Percentiles rank a stretch among this genome's conserved stretches.
Evolutionary conservation across 2,888 invertebrate genomes (phyloP).

Genomic region (Idaea biselata): DNA sequence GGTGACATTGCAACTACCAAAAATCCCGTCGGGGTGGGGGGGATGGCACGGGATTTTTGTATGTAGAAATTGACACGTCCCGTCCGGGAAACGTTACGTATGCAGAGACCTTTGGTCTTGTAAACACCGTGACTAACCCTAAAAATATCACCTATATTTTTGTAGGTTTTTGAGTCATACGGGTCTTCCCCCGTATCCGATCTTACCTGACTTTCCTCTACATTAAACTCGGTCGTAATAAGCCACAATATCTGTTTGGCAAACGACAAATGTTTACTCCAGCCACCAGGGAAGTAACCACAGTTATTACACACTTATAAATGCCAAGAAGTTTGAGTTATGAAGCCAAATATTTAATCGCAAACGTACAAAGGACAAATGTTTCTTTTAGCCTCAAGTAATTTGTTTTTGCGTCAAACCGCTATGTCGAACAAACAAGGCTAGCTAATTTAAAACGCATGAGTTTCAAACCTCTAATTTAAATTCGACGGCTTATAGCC

Average conservation of each 20-base stretch:
- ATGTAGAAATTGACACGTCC: too few species aligned
- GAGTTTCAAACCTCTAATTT: neutral
- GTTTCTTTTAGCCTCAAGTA: neutral
- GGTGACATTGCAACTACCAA: too few species aligned
- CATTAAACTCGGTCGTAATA: neutral
- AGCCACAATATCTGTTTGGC: neutral
- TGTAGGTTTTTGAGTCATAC: too few species aligned
- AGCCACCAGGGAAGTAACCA: conserved; percentile 1
- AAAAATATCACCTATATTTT: too few species aligned
- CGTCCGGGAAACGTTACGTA: too few species aligned
- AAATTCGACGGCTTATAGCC: neutral
- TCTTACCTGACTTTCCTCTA: too few species aligned
- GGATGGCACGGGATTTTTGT: too few species aligned
- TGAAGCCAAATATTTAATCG: neutral
- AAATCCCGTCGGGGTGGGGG: too few species aligned
- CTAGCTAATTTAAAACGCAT: neutral
- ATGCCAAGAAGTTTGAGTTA: neutral
- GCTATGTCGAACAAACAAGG: neutral
- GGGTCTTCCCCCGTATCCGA: too few species aligned
- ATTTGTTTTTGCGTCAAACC: neutral
- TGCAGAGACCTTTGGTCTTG: too few species aligned
- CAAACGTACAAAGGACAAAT: neutral
- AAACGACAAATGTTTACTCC: neutral
- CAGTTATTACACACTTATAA: conserved; percentile 1
- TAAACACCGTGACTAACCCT: too few species aligned